Percentiles rank a stretch among this genome's conserved stretches.
Evolutionary conservation across 2,888 invertebrate genomes (phyloP).

Genomic region (Eupeodes luniger): DNA sequence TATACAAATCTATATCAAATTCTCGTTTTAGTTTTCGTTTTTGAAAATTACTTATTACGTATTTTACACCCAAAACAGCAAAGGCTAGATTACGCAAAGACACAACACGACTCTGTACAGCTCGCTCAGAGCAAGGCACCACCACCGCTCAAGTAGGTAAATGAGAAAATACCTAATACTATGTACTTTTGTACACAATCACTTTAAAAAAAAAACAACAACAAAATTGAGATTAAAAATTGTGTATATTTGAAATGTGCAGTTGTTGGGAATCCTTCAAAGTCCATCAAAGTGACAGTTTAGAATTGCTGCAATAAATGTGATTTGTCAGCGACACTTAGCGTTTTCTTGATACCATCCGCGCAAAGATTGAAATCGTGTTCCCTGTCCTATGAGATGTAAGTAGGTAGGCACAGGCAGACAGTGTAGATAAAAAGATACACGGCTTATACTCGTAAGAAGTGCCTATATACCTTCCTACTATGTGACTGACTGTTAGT

Average conservation of each 20-base stretch:
- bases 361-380: conserved; percentile 76
- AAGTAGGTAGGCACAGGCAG: conserved; percentile 64
- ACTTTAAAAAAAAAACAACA: conserved; percentile 25
- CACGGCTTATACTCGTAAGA: conserved; percentile 14
- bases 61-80: too few relatives aligned
- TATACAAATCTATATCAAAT: too few relatives aligned
- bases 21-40: too few relatives aligned
- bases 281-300: conserved; percentile 77
- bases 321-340: conserved; percentile 76
- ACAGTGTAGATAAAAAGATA: conserved; percentile 54
- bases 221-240: conserved; percentile 73
- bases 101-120: too few relatives aligned
- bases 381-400: conserved; percentile 71
- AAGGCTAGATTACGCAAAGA: too few relatives aligned
- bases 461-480: background rate
- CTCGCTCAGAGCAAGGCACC: too few relatives aligned
- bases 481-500: background rate
- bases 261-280: conserved; percentile 77
- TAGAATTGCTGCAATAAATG: conserved; percentile 76
- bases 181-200: background rate
- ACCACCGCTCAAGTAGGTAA: too few relatives aligned
- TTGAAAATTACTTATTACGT: too few relatives aligned
- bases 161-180: too few relatives aligned
- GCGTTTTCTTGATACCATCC: conserved; percentile 73
- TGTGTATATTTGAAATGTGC: conserved; percentile 75